phyloP scores from a whole-genome alignment of 35 echinoderm and acorn worm species.

The Acanthaster planci region DNA sequence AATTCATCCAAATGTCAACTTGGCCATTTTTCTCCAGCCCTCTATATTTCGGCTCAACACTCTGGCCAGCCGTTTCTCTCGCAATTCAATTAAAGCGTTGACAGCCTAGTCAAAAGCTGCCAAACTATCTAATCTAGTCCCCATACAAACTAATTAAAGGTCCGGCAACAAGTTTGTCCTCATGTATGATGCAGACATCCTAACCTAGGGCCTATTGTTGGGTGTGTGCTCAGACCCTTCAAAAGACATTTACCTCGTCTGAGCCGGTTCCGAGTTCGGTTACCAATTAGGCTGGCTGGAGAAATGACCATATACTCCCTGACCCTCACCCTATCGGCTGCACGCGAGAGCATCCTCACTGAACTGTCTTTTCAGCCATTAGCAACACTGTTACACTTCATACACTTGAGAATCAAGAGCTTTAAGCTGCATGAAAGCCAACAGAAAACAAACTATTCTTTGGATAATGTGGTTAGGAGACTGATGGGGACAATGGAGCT shows the following conservation, averaged over 20 bases:
- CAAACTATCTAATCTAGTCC: neutral
- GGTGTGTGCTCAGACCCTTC: neutral
- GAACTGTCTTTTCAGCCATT: neutral
- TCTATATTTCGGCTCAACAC: too few relatives aligned
- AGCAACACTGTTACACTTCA: slow-evolving; percentile 12
- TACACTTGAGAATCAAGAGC: neutral
- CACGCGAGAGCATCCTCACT: too few relatives aligned
- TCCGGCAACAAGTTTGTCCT: neutral
- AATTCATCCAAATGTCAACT: too few relatives aligned
- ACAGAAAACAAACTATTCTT: slow-evolving; percentile 13
- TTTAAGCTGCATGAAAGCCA: neutral
- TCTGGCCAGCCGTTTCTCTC: too few relatives aligned
- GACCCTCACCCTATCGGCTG: too few relatives aligned
- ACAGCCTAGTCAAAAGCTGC: neutral
- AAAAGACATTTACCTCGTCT: slow-evolving; percentile 9
- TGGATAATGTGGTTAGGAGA: slow-evolving; percentile 8
- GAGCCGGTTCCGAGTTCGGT: neutral
- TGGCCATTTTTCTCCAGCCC: too few relatives aligned
- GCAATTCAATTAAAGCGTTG: slow-evolving; percentile 2
- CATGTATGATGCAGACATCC: neutral
- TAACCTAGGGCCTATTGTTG: neutral
- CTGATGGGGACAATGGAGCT: neutral
- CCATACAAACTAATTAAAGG: slow-evolving; percentile 27
- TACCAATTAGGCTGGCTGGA: slow-evolving; percentile 10
- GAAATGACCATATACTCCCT: too few relatives aligned